A percentile compares a stretch with the other conserved stretches of the same genome.
phyloP scores from a whole-genome alignment of 1,140 invertebrate species.

The Helicorthomorpha holstii region DNA sequence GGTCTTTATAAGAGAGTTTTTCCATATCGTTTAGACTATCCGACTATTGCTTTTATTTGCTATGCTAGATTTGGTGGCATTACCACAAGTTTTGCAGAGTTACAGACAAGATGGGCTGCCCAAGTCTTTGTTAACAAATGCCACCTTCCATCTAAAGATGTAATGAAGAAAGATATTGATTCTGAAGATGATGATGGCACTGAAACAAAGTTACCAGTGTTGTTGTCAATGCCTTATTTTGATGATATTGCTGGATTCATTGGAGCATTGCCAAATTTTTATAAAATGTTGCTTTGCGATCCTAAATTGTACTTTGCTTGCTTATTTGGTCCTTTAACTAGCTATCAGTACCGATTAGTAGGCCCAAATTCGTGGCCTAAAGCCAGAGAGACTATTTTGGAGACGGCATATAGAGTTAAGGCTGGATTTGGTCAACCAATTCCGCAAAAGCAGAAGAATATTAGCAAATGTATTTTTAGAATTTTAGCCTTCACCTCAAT shows the following conservation, averaged over 20 bases:
- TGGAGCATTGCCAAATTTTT: background rate
- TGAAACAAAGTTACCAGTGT: background rate
- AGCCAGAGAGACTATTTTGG: constrained; percentile 1
- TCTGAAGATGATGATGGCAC: background rate
- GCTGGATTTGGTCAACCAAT: too few relatives aligned
- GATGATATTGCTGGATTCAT: background rate
- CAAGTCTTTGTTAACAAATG: background rate
- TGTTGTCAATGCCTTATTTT: background rate
- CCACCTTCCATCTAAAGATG: background rate
- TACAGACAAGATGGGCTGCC: constrained; percentile 5
- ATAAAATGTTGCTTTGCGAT: background rate
- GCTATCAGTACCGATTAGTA: constrained; percentile 5
- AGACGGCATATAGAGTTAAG: too few relatives aligned
- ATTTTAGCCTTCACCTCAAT: too few relatives aligned
- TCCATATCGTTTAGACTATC: constrained; percentile 11
- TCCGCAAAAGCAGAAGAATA: too few relatives aligned
- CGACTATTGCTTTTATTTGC: constrained; percentile 11
- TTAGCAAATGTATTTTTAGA: too few relatives aligned
- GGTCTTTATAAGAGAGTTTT: constrained; percentile 10
- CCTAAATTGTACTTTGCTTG: background rate
- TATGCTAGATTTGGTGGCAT: constrained; percentile 6
- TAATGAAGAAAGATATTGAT: background rate
- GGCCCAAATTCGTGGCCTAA: constrained; percentile 1
- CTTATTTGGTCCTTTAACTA: constrained; percentile 1
- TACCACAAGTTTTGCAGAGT: constrained; percentile 1